These are phyloP conservation scores for Bombus breviceps DNA, from an alignment of 1,140 invertebrate species.

Conservation along the genomic window DNA sequence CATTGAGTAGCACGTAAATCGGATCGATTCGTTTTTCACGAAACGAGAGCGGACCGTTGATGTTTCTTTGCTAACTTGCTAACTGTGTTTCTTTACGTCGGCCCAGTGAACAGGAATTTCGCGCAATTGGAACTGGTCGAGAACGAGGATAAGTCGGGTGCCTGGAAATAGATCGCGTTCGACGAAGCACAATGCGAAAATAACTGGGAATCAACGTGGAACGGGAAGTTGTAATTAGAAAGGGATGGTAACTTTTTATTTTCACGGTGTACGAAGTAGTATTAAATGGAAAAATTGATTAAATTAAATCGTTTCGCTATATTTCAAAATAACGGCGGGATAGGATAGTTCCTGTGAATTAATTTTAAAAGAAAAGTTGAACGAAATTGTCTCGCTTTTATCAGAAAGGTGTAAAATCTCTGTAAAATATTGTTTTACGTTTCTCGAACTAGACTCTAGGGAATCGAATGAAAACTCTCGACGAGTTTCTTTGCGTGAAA, in stretches of 20 bases:
- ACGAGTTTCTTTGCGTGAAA: constrained; percentile 21
- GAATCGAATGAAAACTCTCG: neutral
- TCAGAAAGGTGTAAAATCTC: neutral
- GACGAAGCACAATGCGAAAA: too few relatives aligned
- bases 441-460: neutral
- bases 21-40: constrained; percentile 16
- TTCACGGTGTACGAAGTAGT: neutral
- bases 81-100: constrained; percentile 28
- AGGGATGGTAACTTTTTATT: neutral
- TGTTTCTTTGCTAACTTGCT: constrained; percentile 33
- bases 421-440: too few relatives aligned
- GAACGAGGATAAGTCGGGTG: neutral
- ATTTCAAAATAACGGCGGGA: neutral
- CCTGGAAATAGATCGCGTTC: neutral
- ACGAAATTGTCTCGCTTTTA: neutral
- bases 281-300: too few relatives aligned
- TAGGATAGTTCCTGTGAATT: neutral
- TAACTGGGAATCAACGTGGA: too few relatives aligned
- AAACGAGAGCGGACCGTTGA: constrained; percentile 28
- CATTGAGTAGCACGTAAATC: constrained; percentile 6
- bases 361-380: neutral
- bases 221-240: neutral
- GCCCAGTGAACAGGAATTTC: constrained; percentile 27
- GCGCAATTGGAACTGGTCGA: constrained; percentile 13
- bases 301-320: neutral